Conservation (phyloP, 2,888 invertebrate species). For the Adelognathus sp. region DNA sequence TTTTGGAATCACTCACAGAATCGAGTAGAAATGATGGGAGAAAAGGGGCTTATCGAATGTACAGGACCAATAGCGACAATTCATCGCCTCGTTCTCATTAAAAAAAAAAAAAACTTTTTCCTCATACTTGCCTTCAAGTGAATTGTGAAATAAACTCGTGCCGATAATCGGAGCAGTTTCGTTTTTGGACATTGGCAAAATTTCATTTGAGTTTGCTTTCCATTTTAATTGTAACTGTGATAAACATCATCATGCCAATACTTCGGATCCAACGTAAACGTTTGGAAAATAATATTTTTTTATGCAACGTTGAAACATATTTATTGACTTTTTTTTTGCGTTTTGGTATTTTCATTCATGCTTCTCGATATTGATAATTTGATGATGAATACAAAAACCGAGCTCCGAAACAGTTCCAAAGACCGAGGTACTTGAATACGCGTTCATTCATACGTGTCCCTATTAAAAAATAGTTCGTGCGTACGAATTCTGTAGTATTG, state of each 20-base stretch:
- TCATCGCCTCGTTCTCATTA: neutral
- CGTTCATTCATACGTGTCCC: neutral
- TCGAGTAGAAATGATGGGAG: neutral
- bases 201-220: conserved; percentile 20
- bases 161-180: neutral
- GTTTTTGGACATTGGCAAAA: conserved; percentile 13
- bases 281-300: neutral
- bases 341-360: conserved; percentile 1
- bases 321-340: neutral
- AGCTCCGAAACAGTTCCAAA: neutral
- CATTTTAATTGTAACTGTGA: conserved; percentile 73
- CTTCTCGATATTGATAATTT: neutral
- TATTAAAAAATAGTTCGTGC: neutral
- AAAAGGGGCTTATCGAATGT: neutral
- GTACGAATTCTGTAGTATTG: neutral
- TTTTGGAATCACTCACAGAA: neutral
- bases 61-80: neutral
- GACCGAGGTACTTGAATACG: conserved; percentile 8
- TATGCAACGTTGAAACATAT: neutral
- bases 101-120: neutral
- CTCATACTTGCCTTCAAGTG: neutral
- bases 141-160: too few species aligned
- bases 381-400: neutral
- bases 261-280: conserved; percentile 56
- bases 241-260: conserved; percentile 70